A percentile compares a stretch with the other conserved stretches of the same genome.
These are phyloP conservation scores for Xylocopa sonorina DNA, from an alignment of 1,140 invertebrate genomes.

Conservation along the genomic window DNA sequence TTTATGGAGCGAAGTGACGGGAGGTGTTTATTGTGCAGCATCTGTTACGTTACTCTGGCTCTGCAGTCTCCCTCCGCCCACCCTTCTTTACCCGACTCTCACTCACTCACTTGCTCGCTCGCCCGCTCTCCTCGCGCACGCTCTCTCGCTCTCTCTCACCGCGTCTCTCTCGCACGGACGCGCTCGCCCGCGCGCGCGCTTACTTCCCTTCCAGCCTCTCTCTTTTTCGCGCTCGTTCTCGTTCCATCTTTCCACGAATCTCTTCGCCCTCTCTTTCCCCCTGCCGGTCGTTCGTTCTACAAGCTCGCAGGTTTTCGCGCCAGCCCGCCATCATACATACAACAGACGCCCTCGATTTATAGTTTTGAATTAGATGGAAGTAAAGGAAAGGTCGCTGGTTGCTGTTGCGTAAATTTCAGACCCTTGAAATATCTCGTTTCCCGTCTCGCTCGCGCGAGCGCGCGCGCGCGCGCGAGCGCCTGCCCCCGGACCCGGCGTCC, in stretches of 20 bases:
- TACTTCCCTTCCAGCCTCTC: conserved; percentile 28
- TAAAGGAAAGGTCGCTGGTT: conserved; percentile 73
- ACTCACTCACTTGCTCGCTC: conserved; percentile 24
- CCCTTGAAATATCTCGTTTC: conserved; percentile 59
- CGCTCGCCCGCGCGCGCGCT: conserved; percentile 44
- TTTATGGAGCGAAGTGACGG: conserved; percentile 82
- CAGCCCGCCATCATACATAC: conserved; percentile 79
- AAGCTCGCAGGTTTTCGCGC: conserved; percentile 73
- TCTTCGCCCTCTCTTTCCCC: conserved; percentile 51
- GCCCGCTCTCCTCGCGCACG: conserved; percentile 6
- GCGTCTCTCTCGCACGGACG: conserved; percentile 43
- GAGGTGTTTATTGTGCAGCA: conserved; percentile 82
- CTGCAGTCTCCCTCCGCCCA: conserved; percentile 61
- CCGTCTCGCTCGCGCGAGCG: background rate
- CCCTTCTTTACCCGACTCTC: conserved; percentile 43
- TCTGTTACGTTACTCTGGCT: conserved; percentile 79
- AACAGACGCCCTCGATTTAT: conserved; percentile 82
- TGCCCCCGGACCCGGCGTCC: no score
- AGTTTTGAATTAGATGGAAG: conserved; percentile 81
- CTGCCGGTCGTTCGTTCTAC: conserved; percentile 54
- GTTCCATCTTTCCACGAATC: conserved; percentile 42
- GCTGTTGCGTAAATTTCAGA: conserved; percentile 71
- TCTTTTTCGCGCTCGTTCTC: conserved; percentile 56
- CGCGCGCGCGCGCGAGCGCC: no score
- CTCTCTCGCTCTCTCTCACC: conserved; percentile 30